These are phyloP conservation scores for Tamias sibiricus DNA, from an alignment of 2,113 vertebrate genomes.

Conservation along the genomic window DNA sequence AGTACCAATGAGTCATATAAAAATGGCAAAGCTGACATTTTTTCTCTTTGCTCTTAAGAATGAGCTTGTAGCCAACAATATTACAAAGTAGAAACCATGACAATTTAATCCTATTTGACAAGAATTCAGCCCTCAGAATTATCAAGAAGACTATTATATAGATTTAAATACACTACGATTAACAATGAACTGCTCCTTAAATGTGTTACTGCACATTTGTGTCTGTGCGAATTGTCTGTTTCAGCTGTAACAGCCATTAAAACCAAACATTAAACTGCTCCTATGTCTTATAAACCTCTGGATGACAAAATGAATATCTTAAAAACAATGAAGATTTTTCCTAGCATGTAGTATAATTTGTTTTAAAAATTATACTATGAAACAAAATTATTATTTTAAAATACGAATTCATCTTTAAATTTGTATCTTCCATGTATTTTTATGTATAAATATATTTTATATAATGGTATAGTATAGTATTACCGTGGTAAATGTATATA, in stretches of 20 bases:
- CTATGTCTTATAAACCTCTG: not conserved
- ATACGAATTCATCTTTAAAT: not conserved
- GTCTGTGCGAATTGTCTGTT: conserved; percentile 28
- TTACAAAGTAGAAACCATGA: conserved; percentile 34
- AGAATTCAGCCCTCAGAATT: conserved; percentile 41
- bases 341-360: not conserved
- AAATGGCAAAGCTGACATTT: conserved; percentile 12
- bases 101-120: conserved; percentile 55
- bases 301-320: not conserved
- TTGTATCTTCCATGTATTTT: not conserved
- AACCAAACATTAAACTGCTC: conserved; percentile 22
- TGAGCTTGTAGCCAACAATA: conserved; percentile 6
- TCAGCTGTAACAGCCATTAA: not conserved
- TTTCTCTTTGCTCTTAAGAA: not conserved
- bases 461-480: not conserved
- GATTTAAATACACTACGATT: conserved; percentile 58
- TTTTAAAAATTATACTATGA: not conserved
- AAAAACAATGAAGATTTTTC: not conserved
- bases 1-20: conserved; percentile 19
- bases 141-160: conserved; percentile 31
- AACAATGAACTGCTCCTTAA: conserved; percentile 32
- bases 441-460: not conserved
- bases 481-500: not conserved
- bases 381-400: conserved; percentile 28
- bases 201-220: conserved; percentile 4